Evolutionary conservation across 2,888 invertebrate species (phyloP).

Genomic region (Nycteola revayana): DNA sequence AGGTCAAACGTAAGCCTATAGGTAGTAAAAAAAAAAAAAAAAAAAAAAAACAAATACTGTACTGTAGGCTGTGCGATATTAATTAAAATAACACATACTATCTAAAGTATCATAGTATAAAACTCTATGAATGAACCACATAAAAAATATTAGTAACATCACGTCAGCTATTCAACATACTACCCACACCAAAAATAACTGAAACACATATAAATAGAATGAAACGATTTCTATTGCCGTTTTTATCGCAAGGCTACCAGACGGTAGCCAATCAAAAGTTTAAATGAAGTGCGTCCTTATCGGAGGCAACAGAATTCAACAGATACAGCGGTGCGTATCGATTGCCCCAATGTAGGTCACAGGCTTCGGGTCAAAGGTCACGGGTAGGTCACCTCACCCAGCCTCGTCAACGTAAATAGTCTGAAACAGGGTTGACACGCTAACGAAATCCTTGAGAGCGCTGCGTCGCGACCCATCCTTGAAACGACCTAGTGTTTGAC

Average conservation of each 20-base stretch:
- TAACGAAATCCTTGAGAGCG: constrained; percentile 6
- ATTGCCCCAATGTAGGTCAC: constrained; percentile 77
- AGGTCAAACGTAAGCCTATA: too few species aligned
- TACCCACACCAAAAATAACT: constrained; percentile 6
- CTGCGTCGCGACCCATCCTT: constrained; percentile 13
- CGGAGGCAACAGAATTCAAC: constrained; percentile 42
- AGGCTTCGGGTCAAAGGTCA: constrained; percentile 83
- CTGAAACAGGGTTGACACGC: constrained; percentile 41
- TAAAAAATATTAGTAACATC: constrained; percentile 4
- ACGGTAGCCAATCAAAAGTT: constrained; percentile 44
- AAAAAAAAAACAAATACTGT: too few species aligned
- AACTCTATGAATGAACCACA: constrained; percentile 1
- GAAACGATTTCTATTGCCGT: constrained; percentile 30
- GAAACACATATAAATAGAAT: too few species aligned
- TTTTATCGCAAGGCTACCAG: constrained; percentile 30
- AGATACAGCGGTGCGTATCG: constrained; percentile 57
- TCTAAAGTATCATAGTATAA: too few species aligned
- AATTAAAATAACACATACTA: too few species aligned
- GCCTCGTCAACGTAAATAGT: constrained; percentile 59
- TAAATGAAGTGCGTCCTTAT: constrained; percentile 46
- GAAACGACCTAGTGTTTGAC: neutral
- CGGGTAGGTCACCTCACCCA: constrained; percentile 66
- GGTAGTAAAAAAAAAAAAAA: too few species aligned
- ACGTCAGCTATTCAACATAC: constrained; percentile 13
- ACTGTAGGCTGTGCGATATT: too few species aligned